These are phyloP conservation scores for Catharus bicknelli DNA, from an alignment of 2,113 vertebrate genomes.

Conservation along the genomic window DNA sequence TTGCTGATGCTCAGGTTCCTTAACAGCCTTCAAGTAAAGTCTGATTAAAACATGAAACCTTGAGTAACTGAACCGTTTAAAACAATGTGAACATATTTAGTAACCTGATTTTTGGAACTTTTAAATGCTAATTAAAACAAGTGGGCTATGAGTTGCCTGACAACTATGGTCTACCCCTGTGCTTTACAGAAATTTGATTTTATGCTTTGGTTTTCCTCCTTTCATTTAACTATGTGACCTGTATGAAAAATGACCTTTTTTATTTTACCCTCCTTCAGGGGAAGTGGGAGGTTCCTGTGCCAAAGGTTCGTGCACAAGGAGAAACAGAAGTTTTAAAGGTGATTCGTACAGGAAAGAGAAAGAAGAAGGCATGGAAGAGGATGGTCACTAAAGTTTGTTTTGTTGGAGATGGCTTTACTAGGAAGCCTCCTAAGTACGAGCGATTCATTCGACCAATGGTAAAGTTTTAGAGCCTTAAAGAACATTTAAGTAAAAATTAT, in stretches of 20 bases:
- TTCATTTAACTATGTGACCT: background rate
- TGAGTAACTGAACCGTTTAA: background rate
- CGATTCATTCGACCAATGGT: slow-evolving; percentile 98
- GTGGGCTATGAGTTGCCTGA: background rate
- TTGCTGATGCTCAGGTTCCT: background rate
- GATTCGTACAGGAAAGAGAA: slow-evolving; percentile 93
- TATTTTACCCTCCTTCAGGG: slow-evolving; percentile 51
- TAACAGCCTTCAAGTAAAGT: background rate
- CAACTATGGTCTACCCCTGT: background rate
- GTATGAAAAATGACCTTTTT: background rate
- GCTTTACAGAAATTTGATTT: background rate
- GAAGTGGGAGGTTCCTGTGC: slow-evolving; percentile 97
- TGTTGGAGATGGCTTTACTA: slow-evolving; percentile 95
- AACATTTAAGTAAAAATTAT: background rate
- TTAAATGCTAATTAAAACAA: background rate
- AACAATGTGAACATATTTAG: background rate
- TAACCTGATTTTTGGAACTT: background rate
- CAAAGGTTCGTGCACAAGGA: slow-evolving; percentile 95
- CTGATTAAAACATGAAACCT: background rate
- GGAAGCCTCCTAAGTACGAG: slow-evolving; percentile 97
- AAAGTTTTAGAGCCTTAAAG: slow-evolving; percentile 29
- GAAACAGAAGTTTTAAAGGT: slow-evolving; percentile 97
- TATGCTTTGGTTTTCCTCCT: background rate
- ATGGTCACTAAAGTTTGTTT: slow-evolving; percentile 99
- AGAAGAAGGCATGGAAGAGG: slow-evolving; percentile 98